Base-by-base conservation (phyloP, 1,140 invertebrate genomes). In the Chironomus tepperi region DNA sequence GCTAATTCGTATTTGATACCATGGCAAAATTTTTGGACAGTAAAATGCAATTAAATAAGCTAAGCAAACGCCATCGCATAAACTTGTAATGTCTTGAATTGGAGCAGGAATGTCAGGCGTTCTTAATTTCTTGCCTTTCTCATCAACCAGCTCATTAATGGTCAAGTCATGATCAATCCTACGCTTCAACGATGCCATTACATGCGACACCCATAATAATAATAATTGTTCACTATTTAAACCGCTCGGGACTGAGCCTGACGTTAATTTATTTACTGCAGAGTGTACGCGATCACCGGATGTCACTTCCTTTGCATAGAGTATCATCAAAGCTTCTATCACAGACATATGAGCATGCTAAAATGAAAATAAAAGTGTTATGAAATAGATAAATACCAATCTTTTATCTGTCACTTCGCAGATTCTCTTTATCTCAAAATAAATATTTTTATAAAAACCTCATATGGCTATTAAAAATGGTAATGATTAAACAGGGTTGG, bases 331-430 rank as follows among this genome's bases (percentile, higher is more conserved):
- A 77, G 94, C 93, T 86, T 99, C 96, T 84, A 98, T 97, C 83
- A 99, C 92, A 82, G 93, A 89, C 89, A 98, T 91, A 84, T 99
- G 97, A 77, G 95, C 94, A 82, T 89, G 92, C 97, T 98, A 82
- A 57, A 85, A 84, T 79, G 79, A 43, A 83, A 84, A 76, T 75
- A 76, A 47, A 47, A 73, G 19, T n/a, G 18, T 57, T 10, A 19
- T 74, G 43, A 9, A 74, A 74, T 43, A 18, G 18, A 6, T 16
- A 16, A 18, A 57, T 9, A 74, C 7, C 8, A 6, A 43, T 74
- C 1, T 74, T 43, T 42, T 74, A 5, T 43, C 1, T 43, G 24
- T 34, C 24, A 34, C 24, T 34, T 34, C 5, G 24, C 24, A 34
- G 24, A 34, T 34, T 34, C 24, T 2, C 24, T 34, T 34, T 34